These are phyloP conservation scores for Elgaria multicarinata DNA, from an alignment of 2,113 vertebrate genomes.

Conservation along the genomic window DNA sequence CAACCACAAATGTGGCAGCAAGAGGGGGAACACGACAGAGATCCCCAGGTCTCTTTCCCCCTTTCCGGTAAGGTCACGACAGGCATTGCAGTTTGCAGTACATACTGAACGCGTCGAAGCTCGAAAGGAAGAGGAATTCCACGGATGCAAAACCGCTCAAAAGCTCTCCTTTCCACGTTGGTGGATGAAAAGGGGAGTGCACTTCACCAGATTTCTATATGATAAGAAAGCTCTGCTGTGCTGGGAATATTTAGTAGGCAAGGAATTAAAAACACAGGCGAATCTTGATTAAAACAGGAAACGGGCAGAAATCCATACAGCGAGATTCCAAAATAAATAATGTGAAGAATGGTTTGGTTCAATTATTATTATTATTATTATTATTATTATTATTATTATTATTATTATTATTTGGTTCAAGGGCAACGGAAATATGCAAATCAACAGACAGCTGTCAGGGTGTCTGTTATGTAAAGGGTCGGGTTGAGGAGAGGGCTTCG, in stretches of 20 bases:
- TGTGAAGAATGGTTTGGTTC: not conserved
- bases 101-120: too few relatives aligned
- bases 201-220: not conserved
- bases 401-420: not conserved
- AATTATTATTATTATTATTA: not conserved
- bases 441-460: not conserved
- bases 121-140: not conserved
- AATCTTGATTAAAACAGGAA: slow-evolving; percentile 12
- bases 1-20: too few relatives aligned
- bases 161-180: not conserved
- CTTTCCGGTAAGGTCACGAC: too few relatives aligned
- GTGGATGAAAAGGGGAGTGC: not conserved
- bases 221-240: not conserved
- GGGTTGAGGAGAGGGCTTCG: not conserved
- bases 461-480: not conserved
- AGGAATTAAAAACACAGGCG: slow-evolving; percentile 28
- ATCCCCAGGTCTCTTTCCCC: too few relatives aligned
- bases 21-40: too few relatives aligned
- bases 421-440: not conserved
- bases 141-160: not conserved
- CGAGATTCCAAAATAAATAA: slow-evolving; percentile 17
- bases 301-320: not conserved
- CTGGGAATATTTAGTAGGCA: slow-evolving; percentile 8
- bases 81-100: too few relatives aligned
- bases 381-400: not conserved